Evolutionary conservation across 2,113 vertebrate genomes (phyloP).

Genomic region (Acanthisitta chloris): DNA sequence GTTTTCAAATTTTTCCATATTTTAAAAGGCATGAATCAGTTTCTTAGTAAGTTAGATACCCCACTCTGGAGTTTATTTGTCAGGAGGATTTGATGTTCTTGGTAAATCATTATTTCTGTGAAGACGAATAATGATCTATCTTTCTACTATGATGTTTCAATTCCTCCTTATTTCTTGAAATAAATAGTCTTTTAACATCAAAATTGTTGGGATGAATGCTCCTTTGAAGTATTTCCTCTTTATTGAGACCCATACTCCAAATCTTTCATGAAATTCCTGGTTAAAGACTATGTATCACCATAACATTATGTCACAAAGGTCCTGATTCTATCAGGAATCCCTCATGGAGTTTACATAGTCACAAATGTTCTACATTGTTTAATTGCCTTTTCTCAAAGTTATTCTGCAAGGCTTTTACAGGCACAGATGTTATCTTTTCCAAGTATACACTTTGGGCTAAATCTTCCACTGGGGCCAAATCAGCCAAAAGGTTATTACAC

Average conservation of each 20-base stretch:
- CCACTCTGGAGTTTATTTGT: background rate
- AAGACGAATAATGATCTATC: background rate
- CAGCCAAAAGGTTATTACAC: background rate
- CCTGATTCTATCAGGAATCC: background rate
- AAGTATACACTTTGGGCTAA: background rate
- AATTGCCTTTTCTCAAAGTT: background rate
- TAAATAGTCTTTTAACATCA: background rate
- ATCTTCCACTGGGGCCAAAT: background rate
- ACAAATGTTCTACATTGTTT: background rate
- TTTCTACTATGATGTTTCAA: background rate
- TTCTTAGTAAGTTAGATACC: background rate
- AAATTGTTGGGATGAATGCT: background rate
- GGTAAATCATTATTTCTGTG: background rate
- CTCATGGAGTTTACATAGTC: background rate
- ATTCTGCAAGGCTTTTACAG: background rate
- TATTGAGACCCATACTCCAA: background rate
- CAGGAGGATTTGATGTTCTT: background rate
- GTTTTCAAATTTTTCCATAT: background rate
- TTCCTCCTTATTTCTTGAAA: background rate
- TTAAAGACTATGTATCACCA: background rate
- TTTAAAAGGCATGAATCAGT: background rate
- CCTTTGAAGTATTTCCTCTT: background rate
- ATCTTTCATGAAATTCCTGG: background rate
- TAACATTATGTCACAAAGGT: background rate
- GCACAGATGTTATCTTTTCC: slow-evolving; percentile 10